Percentiles rank a stretch among this genome's conserved stretches.
Evolutionary conservation across 2,797 vertebrate species (phyloP).

Genomic region (Lithobates sylvaticus): DNA sequence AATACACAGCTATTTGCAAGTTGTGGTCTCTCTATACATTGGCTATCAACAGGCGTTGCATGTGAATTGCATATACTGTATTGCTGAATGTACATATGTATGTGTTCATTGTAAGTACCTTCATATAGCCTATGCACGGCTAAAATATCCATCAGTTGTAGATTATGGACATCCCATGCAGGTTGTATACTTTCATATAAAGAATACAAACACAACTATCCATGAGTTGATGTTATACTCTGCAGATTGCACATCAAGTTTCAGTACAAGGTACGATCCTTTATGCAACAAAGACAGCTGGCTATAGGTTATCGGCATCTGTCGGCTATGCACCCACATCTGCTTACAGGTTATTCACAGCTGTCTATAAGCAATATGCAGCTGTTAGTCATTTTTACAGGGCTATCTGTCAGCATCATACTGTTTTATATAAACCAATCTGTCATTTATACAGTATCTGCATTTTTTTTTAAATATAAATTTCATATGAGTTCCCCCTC

Average conservation of each 20-base stretch:
- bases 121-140: too few species aligned
- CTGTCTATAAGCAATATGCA: conserved; percentile 34
- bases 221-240: not conserved
- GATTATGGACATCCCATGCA: too few species aligned
- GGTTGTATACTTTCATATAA: too few species aligned
- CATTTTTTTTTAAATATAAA: not conserved
- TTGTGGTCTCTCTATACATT: too few species aligned
- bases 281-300: conserved; percentile 21
- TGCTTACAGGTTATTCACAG: conserved; percentile 34
- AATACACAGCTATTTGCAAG: not conserved
- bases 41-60: too few species aligned
- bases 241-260: conserved; percentile 3
- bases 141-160: too few species aligned
- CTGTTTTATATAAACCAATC: conserved; percentile 33
- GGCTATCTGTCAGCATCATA: conserved; percentile 34
- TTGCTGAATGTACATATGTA: too few species aligned
- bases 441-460: conserved; percentile 33
- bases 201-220: too few species aligned
- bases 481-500: not conserved
- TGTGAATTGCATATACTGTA: too few species aligned
- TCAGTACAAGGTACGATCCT: not conserved
- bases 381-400: conserved; percentile 45
- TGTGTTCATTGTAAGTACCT: too few species aligned
- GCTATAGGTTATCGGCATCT: conserved; percentile 35
- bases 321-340: conserved; percentile 5